phyloP scores from a whole-genome alignment of 2,888 invertebrate species.

The Lissonota sp. region DNA sequence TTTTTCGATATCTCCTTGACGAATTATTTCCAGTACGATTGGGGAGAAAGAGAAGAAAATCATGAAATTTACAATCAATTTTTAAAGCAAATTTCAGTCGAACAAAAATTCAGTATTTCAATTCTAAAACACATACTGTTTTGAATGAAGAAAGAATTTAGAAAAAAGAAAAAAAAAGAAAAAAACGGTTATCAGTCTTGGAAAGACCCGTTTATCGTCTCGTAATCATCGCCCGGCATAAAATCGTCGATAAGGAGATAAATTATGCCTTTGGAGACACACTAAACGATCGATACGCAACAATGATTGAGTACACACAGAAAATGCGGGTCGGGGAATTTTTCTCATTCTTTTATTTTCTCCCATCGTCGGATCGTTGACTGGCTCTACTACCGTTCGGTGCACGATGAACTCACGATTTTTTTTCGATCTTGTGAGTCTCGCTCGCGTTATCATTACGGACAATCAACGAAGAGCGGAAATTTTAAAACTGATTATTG shows the following conservation, averaged over 20 bases:
- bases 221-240: neutral
- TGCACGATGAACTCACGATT: no score
- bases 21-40: no score
- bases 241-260: neutral
- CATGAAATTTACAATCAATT: no score
- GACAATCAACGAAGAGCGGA: conserved; percentile 31
- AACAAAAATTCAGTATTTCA: no score
- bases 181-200: neutral
- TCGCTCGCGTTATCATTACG: conserved; percentile 28
- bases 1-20: no score
- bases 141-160: neutral
- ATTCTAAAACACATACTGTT: no score
- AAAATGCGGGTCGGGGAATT: neutral
- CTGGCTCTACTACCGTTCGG: no score
- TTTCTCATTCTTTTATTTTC: no score
- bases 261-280: neutral
- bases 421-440: neutral
- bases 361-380: no score
- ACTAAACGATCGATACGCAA: neutral
- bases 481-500: conserved; percentile 20
- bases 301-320: neutral
- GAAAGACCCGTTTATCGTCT: neutral
- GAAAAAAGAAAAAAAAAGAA: neutral
- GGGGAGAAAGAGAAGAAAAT: no score
- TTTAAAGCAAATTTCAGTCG: no score